These are phyloP conservation scores for Parelbella ahira DNA, from an alignment of 2,888 invertebrate genomes.

Conservation along the genomic window DNA sequence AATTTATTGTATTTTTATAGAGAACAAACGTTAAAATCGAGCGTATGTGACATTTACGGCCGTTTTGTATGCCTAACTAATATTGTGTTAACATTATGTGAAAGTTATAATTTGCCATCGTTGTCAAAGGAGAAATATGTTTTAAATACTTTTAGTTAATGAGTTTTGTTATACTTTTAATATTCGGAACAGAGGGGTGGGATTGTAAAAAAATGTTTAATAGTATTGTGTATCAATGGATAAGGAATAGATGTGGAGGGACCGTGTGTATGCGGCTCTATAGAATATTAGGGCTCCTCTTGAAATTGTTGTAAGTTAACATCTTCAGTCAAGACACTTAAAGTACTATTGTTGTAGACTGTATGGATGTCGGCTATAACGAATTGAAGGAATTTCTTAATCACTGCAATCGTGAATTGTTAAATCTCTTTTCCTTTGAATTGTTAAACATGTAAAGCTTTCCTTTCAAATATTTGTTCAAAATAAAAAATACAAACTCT, in stretches of 20 bases:
- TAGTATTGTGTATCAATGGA: slow-evolving; percentile 74
- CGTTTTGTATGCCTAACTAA: slow-evolving; percentile 62
- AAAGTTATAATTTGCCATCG: slow-evolving; percentile 78
- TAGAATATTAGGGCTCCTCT: slow-evolving; percentile 59
- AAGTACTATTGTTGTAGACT: slow-evolving; percentile 75
- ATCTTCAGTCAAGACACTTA: slow-evolving; percentile 73
- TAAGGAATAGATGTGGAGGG: slow-evolving; percentile 62
- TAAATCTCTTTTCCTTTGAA: too few species aligned
- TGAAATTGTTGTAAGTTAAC: slow-evolving; percentile 68
- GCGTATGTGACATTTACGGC: slow-evolving; percentile 47
- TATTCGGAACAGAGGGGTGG: slow-evolving; percentile 51
- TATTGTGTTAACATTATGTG: slow-evolving; percentile 70
- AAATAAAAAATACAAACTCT: too few species aligned
- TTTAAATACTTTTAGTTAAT: slow-evolving; percentile 73
- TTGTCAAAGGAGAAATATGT: slow-evolving; percentile 73
- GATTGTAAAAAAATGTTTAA: slow-evolving; percentile 71
- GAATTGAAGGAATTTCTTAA: slow-evolving; percentile 38
- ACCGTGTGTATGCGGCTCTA: slow-evolving; percentile 35
- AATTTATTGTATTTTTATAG: slow-evolving; percentile 47
- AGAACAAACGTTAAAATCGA: slow-evolving; percentile 33
- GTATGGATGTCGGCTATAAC: slow-evolving; percentile 42
- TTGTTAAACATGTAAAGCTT: too few species aligned
- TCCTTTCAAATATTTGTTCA: too few species aligned
- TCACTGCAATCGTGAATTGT: slow-evolving; percentile 46
- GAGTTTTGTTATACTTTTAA: slow-evolving; percentile 74